phyloP scores from a whole-genome alignment of 1,140 invertebrate genomes.

The Callitettix versicolor region DNA sequence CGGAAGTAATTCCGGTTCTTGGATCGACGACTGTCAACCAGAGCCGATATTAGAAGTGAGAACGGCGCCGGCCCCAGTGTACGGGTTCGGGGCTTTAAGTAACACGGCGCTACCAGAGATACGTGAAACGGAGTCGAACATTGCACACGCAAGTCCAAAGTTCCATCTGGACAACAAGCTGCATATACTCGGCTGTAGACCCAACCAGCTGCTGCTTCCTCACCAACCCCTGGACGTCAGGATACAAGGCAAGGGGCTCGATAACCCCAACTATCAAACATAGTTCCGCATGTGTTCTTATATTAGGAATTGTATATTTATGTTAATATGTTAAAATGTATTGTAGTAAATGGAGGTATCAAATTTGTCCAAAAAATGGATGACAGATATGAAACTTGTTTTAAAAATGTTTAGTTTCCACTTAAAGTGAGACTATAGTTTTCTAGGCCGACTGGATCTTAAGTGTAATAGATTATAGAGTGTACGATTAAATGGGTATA shows the following conservation, averaged over 20 bases:
- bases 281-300: constrained; percentile 7
- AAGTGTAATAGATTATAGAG: too few relatives aligned
- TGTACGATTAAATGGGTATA: too few relatives aligned
- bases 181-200: constrained; percentile 25
- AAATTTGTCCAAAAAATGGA: too few relatives aligned
- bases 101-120: constrained; percentile 17
- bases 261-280: constrained; percentile 24
- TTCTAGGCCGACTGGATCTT: too few relatives aligned
- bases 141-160: constrained; percentile 21
- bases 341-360: neutral
- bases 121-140: constrained; percentile 1
- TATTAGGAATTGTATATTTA: neutral
- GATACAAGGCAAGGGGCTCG: constrained; percentile 18
- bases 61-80: constrained; percentile 3
- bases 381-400: too few relatives aligned
- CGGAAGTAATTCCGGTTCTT: constrained; percentile 22
- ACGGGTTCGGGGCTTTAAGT: constrained; percentile 16
- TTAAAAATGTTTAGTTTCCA: too few relatives aligned
- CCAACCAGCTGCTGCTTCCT: constrained; percentile 24
- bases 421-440: too few relatives aligned
- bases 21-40: constrained; percentile 25
- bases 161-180: constrained; percentile 24
- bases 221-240: constrained; percentile 23
- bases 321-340: constrained; percentile 8
- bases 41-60: constrained; percentile 17